Conservation (phyloP, 2,113 vertebrate species). For the Oxyura jamaicensis region DNA sequence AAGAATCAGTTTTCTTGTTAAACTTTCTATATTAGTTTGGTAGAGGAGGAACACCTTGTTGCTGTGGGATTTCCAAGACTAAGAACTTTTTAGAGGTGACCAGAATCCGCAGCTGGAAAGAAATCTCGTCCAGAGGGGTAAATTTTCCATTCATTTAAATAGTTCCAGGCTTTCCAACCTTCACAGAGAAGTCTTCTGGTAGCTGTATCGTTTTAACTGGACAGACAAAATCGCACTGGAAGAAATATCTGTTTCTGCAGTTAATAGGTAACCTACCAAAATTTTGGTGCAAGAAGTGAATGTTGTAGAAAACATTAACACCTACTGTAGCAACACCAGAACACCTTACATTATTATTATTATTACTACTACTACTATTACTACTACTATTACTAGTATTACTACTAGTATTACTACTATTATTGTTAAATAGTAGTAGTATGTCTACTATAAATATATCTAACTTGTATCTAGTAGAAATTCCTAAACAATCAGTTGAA, state of each 20-base stretch:
- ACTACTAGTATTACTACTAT: background rate
- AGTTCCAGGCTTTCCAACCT: background rate
- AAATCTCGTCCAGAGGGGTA: background rate
- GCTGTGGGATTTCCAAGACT: rapidly evolving
- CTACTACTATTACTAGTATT: background rate
- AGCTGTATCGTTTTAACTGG: background rate
- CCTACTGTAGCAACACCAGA: background rate
- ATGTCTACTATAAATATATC: background rate
- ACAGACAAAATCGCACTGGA: background rate
- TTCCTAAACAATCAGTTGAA: background rate
- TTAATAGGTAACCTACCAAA: background rate
- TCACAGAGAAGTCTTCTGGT: background rate
- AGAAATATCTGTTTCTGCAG: background rate
- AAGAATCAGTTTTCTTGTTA: background rate
- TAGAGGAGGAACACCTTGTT: background rate
- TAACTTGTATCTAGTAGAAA: background rate
- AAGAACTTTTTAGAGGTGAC: background rate
- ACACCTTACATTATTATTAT: background rate
- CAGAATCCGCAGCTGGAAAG: background rate
- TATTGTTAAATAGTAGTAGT: background rate
- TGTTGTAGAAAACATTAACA: background rate
- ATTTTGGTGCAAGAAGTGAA: background rate
- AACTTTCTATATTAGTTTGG: background rate
- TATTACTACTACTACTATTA: background rate
- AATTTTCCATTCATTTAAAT: background rate